phyloP scores from a whole-genome alignment of 2,797 vertebrate genomes.

The Zenarchopterus dispar region DNA sequence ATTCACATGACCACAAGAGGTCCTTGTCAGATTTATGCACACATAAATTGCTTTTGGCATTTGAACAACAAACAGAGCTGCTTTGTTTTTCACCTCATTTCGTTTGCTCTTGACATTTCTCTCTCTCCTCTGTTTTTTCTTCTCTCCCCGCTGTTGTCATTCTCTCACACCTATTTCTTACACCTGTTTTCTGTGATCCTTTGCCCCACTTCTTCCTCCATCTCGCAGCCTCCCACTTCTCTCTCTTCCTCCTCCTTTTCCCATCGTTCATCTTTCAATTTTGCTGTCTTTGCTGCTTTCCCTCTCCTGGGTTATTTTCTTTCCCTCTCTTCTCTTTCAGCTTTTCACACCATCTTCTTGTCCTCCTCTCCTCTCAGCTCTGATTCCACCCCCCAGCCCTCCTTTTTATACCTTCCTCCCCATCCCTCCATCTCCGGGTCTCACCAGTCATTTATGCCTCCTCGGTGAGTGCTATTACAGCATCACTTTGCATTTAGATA shows the following conservation, averaged over 20 bases:
- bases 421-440: constrained; percentile 48
- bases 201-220: constrained; percentile 4
- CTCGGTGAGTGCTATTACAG: constrained; percentile 77
- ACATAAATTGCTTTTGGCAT: constrained; percentile 5
- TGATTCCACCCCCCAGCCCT: background rate
- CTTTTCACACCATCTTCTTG: constrained; percentile 27
- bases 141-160: background rate
- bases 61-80: constrained; percentile 10
- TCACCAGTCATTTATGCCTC: constrained; percentile 66
- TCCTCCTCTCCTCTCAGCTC: constrained; percentile 3
- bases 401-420: background rate
- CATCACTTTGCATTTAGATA: constrained; percentile 88
- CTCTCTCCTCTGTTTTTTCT: background rate
- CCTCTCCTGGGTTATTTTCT: constrained; percentile 17
- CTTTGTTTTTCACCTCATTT: background rate
- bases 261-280: constrained; percentile 23
- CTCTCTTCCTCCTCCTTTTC: constrained; percentile 1
- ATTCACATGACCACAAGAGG: constrained; percentile 12
- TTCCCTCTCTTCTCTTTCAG: constrained; percentile 9
- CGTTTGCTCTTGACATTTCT: background rate
- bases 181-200: background rate
- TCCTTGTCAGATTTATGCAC: constrained; percentile 8
- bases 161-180: background rate
- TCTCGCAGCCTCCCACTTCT: constrained; percentile 3
- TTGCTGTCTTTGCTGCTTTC: constrained; percentile 8